Base-by-base conservation (phyloP, 2,888 invertebrate species). In the Apamea monoglypha region DNA sequence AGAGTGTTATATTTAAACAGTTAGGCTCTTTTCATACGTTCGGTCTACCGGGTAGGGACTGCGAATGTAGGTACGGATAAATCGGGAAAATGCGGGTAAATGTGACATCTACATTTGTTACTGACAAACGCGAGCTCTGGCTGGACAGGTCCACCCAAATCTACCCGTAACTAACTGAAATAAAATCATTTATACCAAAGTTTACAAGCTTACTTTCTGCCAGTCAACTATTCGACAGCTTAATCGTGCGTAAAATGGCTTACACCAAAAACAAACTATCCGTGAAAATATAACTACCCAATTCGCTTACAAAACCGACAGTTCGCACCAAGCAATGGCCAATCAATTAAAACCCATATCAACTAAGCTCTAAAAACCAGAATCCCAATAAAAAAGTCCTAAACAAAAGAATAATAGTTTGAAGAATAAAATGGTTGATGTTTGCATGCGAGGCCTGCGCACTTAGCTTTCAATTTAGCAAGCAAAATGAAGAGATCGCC, bases 401-500 rank as follows among this genome's bases (percentile, higher is more conserved):
- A n/a, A 53, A 64, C 44, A 64, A 72, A 77, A 74, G 29, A 16
- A 16, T 47, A 63, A 63, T 73, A 66, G 50, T 76, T 79, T 47
- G n/a, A 18, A 73, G n/a, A 73, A 86, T 76, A 77, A 79, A 83
- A 80, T 53, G 36, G 61, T 67, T 59, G 56, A 68, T 80, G 75
- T 86, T 76, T 76, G 84, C 69, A 73, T 77, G 74, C 47, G 74
- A 77, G 66, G 44, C 78, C 16, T 71, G 71, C 80, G 80, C 88
- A 88, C 88, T 87, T 86, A 77, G 83, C 79, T 92, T 94, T 95
- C 94, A 95, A 95, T 96, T 95, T 93, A 93, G 90, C 93, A 81
- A 88, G 88, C 91, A 87, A 90, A 94, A 95, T 96, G 94, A 95
- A 96, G 95, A 96, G 93, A 92, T 95, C 88, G 91, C 78, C 92